Evolutionary conservation across 2,797 vertebrate genomes (phyloP), one percentile per base, ranked within the genome.

Genomic region (Acestrorhynchus altus): DNA sequence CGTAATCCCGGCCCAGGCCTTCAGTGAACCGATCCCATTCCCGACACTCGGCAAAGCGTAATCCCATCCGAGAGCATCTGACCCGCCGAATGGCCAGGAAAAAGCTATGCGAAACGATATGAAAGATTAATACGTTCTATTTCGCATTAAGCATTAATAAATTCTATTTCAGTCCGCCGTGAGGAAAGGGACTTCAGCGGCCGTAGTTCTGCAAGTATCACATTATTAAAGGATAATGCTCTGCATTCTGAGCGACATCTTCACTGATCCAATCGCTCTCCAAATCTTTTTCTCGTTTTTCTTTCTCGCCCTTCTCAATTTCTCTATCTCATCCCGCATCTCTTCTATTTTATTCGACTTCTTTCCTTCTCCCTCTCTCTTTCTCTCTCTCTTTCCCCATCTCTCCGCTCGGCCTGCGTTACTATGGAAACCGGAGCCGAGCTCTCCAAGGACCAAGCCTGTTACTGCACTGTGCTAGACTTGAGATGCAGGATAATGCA

Each of bases 381-480:
- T 78, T 86, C 86, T 82, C 8, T 59, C 70, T 72, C 79, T 87
- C 31, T 35, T 35, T 81, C 83, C 80, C 85, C 84, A 76, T 88
- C 88, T 90, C 42, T 42, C 56, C 16, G 83, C 88, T 87, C 90
- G 86, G 87, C 88, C 88, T 83, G 89, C 69, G 92, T 94, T 93
- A 89, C 93, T 91, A 93, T 94, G 91, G 93, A 90, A 93, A 94
- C 93, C 88, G 83, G 89, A 92, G 89, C 86, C 86, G 87, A 87
- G 91, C 88, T 92, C 89, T 78, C 76, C 13, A 13, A 74, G 57
- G 76, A 74, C 59, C 54, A 12, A 75, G 76, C 74, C 76, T 74
- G 72, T 70, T 82, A 70, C 76, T 56, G 72, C 68, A 54, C 64
- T 39, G 73, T 24, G 47, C 35, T 20, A 51, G 71, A 70, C 71